phyloP scores from a whole-genome alignment of 1,140 invertebrate species.

The Sesamia nonagrioides region DNA sequence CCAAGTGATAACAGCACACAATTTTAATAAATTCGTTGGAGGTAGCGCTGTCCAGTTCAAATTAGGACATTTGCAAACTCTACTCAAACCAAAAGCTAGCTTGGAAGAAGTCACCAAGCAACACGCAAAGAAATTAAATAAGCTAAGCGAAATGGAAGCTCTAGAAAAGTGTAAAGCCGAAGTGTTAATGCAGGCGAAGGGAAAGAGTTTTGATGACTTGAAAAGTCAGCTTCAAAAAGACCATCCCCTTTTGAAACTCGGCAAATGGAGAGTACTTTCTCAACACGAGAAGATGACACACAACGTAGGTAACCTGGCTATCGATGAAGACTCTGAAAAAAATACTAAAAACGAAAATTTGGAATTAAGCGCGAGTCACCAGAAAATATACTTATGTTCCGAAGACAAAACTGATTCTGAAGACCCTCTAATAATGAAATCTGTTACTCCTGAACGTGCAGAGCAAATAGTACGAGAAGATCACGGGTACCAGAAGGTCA shows the following conservation, averaged over 20 bases:
- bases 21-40: slow-evolving; percentile 69
- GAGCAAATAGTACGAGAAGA: slow-evolving; percentile 23
- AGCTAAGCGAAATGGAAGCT: background rate
- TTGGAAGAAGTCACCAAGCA: slow-evolving; percentile 64
- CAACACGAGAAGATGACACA: slow-evolving; percentile 3
- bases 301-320: background rate
- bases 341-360: slow-evolving; percentile 4
- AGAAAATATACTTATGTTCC: slow-evolving; percentile 33
- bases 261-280: slow-evolving; percentile 1
- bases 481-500: slow-evolving; percentile 60
- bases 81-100: slow-evolving; percentile 65
- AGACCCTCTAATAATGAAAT: slow-evolving; percentile 49
- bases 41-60: slow-evolving; percentile 67
- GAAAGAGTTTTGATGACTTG: slow-evolving; percentile 27
- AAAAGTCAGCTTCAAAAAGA: slow-evolving; percentile 24
- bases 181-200: slow-evolving; percentile 16
- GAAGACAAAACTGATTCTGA: slow-evolving; percentile 23
- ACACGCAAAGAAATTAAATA: slow-evolving; percentile 14
- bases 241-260: slow-evolving; percentile 10
- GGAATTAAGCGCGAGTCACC: slow-evolving; percentile 2
- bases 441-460: slow-evolving; percentile 33
- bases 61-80: slow-evolving; percentile 73
- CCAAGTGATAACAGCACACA: slow-evolving; percentile 67
- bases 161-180: slow-evolving; percentile 22
- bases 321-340: background rate